These are phyloP conservation scores for Nothura maculosa DNA, from an alignment of 2,797 vertebrate genomes.

Conservation along the genomic window DNA sequence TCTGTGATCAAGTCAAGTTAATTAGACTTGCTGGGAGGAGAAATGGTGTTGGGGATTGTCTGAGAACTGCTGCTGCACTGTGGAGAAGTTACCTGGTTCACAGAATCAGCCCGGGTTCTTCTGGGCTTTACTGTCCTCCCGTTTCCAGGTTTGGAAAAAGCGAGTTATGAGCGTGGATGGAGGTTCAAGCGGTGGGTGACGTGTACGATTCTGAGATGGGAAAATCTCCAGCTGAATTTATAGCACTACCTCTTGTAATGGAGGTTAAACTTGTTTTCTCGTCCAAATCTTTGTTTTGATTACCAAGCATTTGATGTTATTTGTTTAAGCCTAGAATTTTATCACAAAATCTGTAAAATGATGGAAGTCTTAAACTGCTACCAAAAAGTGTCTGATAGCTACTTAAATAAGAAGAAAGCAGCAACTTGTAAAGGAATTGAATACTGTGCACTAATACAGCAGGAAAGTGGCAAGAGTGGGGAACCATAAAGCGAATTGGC, in stretches of 20 bases:
- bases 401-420: neutral
- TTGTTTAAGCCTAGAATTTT: neutral
- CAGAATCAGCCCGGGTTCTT: no score
- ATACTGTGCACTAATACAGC: neutral
- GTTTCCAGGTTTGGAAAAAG: neutral
- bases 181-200: slow-evolving; percentile 47
- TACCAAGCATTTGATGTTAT: neutral
- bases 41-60: slow-evolving; percentile 43
- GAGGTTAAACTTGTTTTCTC: neutral
- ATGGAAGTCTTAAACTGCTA: neutral
- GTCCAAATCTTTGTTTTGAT: neutral
- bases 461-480: neutral
- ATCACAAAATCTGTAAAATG: neutral
- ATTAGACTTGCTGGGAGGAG: slow-evolving; percentile 65
- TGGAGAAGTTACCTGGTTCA: no score
- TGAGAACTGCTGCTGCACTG: neutral
- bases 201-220: slow-evolving; percentile 37
- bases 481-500: neutral
- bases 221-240: slow-evolving; percentile 25
- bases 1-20: slow-evolving; percentile 58
- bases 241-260: neutral
- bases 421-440: neutral
- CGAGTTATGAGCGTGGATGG: neutral
- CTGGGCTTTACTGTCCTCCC: no score
- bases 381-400: neutral